These are phyloP conservation scores for Coptodon rendalli DNA, from an alignment of 2,113 vertebrate genomes.

Conservation along the genomic window DNA sequence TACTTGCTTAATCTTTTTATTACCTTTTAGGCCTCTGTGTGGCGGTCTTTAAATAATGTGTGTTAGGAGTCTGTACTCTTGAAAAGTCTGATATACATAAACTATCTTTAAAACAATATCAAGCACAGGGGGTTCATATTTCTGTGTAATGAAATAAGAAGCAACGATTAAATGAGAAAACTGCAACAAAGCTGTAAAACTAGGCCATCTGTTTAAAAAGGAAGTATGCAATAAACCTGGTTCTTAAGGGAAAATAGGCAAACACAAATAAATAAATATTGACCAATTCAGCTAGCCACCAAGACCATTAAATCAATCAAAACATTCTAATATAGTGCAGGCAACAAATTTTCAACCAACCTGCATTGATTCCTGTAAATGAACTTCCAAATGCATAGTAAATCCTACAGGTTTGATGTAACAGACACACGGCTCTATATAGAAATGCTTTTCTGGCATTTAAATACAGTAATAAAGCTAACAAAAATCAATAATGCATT, in stretches of 20 bases:
- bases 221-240: not conserved
- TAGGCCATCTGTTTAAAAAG: not conserved
- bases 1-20: too few species aligned
- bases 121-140: not conserved
- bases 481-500: conserved; percentile 70
- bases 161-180: not conserved
- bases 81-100: not conserved
- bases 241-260: not conserved
- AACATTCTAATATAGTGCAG: not conserved
- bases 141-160: not conserved
- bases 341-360: not conserved
- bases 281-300: not conserved
- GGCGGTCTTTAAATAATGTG: not conserved
- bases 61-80: not conserved
- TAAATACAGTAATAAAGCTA: conserved; percentile 54
- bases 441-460: conserved; percentile 33
- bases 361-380: not conserved
- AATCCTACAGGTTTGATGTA: not conserved
- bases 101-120: not conserved
- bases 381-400: not conserved
- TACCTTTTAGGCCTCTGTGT: too few species aligned
- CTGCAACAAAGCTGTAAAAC: not conserved
- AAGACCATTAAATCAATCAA: not conserved
- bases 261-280: not conserved
- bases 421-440: not conserved